Base-by-base conservation (phyloP, 2,888 invertebrate species). In the Acanthopleura granulata region DNA sequence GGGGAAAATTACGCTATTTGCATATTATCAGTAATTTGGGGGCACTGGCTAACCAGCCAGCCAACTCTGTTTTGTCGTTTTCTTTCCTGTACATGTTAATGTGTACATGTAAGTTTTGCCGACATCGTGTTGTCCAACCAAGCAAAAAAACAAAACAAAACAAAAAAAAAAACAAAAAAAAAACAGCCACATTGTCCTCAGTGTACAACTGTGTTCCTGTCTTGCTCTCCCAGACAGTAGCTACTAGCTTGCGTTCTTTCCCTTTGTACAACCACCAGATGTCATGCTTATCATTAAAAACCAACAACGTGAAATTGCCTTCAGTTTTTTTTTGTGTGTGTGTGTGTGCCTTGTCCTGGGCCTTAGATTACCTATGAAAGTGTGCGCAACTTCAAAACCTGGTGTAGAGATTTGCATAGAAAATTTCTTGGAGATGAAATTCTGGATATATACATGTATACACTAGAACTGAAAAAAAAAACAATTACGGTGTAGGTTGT, bases 261-360 rank as follows among this genome's bases (percentile, higher is more conserved):
- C 22, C 18, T 57, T 57, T 57, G 57, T 57, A 57, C 57, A 57
- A 57, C 22, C 22, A 57, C 57, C 57, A 57, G 57, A 57, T 22
- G 57, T 57, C 57, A 57, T 57, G 57, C 57, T 57, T 57, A 57
- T 57, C 57, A 57, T 57, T 57, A 57, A 57, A 57, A 18, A 57
- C 57, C 22, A 57, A 57, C 57, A 57, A 57, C 22, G 57, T 57
- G 57, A 22, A 57, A 57, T 40, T 40, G 40, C 3, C 40, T 40
- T 40, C 40, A 3, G 40, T 40, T 40, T 40, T 40, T 6, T 40
- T 40, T 40, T 40, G 40, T 40, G 40, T 40, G 9, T 9, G 9
- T 9, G 9, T n/a, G n/a, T n/a, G n/a, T n/a, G n/a, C n/a, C n/a
- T n/a, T n/a, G n/a, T n/a, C n/a, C n/a, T n/a, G n/a, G n/a, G n/a